Evolutionary conservation across 2,888 invertebrate genomes (phyloP).

Genomic region (Calameuta idolon): DNA sequence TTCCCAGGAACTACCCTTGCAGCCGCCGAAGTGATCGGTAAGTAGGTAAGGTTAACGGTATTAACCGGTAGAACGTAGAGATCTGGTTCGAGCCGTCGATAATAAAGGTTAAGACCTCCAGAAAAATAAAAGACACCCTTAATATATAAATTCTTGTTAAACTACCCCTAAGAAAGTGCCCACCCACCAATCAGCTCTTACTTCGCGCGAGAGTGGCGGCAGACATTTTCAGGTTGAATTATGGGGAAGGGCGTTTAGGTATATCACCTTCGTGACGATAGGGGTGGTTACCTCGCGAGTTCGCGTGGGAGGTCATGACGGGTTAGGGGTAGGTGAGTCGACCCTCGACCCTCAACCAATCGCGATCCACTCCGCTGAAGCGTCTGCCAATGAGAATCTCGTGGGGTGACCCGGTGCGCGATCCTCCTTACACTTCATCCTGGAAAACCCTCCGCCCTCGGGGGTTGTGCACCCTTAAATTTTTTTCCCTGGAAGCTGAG

Average conservation of each 20-base stretch:
- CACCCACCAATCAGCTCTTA: neutral
- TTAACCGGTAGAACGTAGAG: neutral
- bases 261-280: constrained; percentile 23
- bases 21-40: neutral
- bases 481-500: constrained; percentile 15
- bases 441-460: constrained; percentile 40
- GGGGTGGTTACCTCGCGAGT: constrained; percentile 53
- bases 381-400: constrained; percentile 57
- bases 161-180: neutral
- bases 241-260: neutral
- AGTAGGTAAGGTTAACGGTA: neutral
- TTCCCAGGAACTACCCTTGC: neutral
- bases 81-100: neutral
- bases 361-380: constrained; percentile 49
- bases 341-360: constrained; percentile 63
- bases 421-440: constrained; percentile 52
- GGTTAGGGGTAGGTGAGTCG: constrained; percentile 59
- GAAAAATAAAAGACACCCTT: neutral
- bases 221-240: neutral
- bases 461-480: constrained; percentile 9
- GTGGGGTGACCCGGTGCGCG: constrained; percentile 51
- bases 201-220: neutral
- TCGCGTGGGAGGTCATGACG: constrained; percentile 60
- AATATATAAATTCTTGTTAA: neutral
- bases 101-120: neutral